These are phyloP conservation scores for Triplophysa bombifrons DNA, from an alignment of 2,797 vertebrate species.

Conservation along the genomic window DNA sequence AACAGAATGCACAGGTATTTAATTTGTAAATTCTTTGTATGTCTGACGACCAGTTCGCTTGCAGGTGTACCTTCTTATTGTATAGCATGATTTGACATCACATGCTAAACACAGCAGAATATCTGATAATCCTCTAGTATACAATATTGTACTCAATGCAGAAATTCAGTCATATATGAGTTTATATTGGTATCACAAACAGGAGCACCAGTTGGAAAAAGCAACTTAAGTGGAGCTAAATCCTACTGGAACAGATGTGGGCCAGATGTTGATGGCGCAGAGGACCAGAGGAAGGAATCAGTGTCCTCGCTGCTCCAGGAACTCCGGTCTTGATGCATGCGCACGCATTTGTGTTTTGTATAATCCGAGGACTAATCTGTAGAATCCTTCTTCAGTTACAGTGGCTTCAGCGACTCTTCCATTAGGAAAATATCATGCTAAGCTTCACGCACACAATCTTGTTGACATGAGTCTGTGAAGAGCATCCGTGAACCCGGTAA, in stretches of 20 bases:
- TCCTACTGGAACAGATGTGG: conserved; percentile 77
- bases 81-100: background rate
- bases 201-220: conserved; percentile 66
- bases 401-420: conserved; percentile 59
- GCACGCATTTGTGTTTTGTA: conserved; percentile 49
- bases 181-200: conserved; percentile 69
- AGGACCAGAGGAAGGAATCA: conserved; percentile 69
- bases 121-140: background rate
- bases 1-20: conserved; percentile 13
- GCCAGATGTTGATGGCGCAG: conserved; percentile 75
- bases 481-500: conserved; percentile 31
- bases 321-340: conserved; percentile 54
- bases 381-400: conserved; percentile 45
- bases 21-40: background rate
- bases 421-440: conserved; percentile 61
- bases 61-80: background rate
- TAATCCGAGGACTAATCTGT: conserved; percentile 67
- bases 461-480: conserved; percentile 33
- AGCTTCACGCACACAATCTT: conserved; percentile 61
- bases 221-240: conserved; percentile 76
- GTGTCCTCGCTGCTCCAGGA: conserved; percentile 54
- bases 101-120: background rate
- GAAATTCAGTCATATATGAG: conserved; percentile 64
- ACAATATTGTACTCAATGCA: background rate
- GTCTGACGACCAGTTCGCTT: background rate